A percentile compares a stretch with the other conserved stretches of the same genome.
Evolutionary conservation across 1,140 invertebrate genomes (phyloP).

Genomic region (Drosophila pseudoobscura): DNA sequence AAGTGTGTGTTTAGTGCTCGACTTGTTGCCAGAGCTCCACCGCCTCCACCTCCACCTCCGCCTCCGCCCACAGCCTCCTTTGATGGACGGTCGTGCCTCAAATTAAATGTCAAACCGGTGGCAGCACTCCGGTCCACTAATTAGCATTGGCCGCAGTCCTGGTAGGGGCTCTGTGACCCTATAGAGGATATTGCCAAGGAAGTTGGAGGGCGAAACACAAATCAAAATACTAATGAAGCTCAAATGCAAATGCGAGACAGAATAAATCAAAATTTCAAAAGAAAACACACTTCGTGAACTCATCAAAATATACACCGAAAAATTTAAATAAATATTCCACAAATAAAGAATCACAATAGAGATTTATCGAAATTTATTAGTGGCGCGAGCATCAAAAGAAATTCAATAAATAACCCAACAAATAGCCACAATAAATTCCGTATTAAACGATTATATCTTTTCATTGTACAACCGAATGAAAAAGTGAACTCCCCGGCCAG

Average conservation of each 20-base stretch:
- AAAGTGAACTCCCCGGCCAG: background rate
- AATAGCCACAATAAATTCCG: slow-evolving; percentile 15
- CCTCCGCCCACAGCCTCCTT: no score
- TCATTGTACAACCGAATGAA: background rate
- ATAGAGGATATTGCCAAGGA: background rate
- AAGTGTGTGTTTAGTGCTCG: slow-evolving; percentile 32
- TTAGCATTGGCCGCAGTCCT: slow-evolving; percentile 15
- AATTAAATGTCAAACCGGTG: slow-evolving; percentile 11
- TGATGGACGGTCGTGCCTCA: background rate
- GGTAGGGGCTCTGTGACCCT: background rate
- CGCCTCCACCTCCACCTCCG: no score
- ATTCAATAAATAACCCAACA: slow-evolving; percentile 15
- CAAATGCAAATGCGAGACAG: slow-evolving; percentile 1
- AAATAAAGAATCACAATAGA: slow-evolving; percentile 8
- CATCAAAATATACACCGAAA: slow-evolving; percentile 4
- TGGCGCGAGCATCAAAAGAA: background rate
- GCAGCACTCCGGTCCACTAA: slow-evolving; percentile 11
- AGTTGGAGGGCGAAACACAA: slow-evolving; percentile 9
- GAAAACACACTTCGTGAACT: background rate
- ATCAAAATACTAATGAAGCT: slow-evolving; percentile 1
- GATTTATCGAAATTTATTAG: slow-evolving; percentile 3
- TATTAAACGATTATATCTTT: background rate
- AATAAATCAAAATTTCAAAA: background rate
- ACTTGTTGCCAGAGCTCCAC: slow-evolving; percentile 46
- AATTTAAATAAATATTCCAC: background rate